Conservation (phyloP, 2,888 invertebrate genomes). For the Tipula confusa region DNA sequence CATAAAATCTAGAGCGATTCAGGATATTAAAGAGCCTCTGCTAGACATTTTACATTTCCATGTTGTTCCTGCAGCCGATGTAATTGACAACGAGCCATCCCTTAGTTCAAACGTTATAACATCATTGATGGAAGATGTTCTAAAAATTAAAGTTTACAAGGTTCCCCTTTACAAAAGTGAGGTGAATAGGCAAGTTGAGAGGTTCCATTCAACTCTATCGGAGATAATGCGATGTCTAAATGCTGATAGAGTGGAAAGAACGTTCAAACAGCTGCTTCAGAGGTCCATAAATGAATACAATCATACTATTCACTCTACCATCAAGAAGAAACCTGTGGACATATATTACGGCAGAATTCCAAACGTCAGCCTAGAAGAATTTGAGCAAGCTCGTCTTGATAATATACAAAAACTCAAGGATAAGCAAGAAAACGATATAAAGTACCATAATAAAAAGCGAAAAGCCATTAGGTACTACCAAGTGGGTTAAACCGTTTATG, state of each 20-base stretch:
- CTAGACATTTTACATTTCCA: conserved; percentile 35
- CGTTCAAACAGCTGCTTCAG: conserved; percentile 32
- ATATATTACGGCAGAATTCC: background rate
- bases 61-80: conserved; percentile 35
- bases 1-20: conserved; percentile 33
- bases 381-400: background rate
- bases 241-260: conserved; percentile 31
- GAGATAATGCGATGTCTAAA: conserved; percentile 37
- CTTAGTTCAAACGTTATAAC: conserved; percentile 35
- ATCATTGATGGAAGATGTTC: conserved; percentile 35
- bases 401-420: background rate
- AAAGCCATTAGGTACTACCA: too few species aligned
- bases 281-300: background rate
- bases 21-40: conserved; percentile 34
- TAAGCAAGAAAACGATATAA: background rate
- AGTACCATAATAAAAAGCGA: too few species aligned
- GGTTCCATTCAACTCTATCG: conserved; percentile 36
- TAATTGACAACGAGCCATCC: conserved; percentile 37
- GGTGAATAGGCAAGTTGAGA: conserved; percentile 36
- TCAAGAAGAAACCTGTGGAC: background rate
- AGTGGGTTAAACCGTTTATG: too few species aligned
- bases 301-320: background rate
- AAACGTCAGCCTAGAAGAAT: background rate
- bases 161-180: too few species aligned
- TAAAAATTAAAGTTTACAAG: conserved; percentile 35